Evolutionary conservation across 2,888 invertebrate species (phyloP), one percentile per base, ranked within the genome.

Genomic region (Phaonia tiefii): DNA sequence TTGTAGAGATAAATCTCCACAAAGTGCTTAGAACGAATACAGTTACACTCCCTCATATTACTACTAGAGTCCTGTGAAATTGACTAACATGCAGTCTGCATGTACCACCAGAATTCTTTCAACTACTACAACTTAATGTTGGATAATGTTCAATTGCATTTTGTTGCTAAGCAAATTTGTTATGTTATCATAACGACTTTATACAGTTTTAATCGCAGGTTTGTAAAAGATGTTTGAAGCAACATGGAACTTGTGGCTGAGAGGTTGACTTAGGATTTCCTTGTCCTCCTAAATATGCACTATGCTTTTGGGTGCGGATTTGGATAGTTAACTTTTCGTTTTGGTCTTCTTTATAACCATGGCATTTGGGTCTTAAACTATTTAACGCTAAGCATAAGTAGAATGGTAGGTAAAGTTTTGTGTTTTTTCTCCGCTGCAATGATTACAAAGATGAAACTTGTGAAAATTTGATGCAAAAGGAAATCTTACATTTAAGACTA

Each of bases 101-200:
- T 37, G 37, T 60, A 10, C 37, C 60, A 37, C n/a, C n/a, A n/a
- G n/a, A n/a, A n/a, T n/a, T n/a, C n/a, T n/a, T n/a, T 31, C 31
- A 3, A 8, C 8, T 31, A 31, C 31, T 31, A 31, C 3, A 31
- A 31, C 8, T 3, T 31, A 31, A 31, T 8, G 31, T 8, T 31
- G 31, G 42, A 63, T 63, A 22, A 63, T 63, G 42, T 42, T 42
- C 63, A 63, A 63, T 42, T 63, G 17, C 42, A 13, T 11, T 7
- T 39, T 39, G 17, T 60, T 31, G n/a, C 31, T 13, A 51, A 25
- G 22, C 69, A 74, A 22, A 56, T n/a, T 70, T 70, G 58, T 75
- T 25, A 22, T 73, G 58, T 63, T 78, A 69, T 75, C 70, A 67
- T 51, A 71, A 60, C 51, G 63, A 25, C 71, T 67, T 56, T 63